Conservation (phyloP, 2,888 invertebrate genomes). For the Anorthoa munda region DNA sequence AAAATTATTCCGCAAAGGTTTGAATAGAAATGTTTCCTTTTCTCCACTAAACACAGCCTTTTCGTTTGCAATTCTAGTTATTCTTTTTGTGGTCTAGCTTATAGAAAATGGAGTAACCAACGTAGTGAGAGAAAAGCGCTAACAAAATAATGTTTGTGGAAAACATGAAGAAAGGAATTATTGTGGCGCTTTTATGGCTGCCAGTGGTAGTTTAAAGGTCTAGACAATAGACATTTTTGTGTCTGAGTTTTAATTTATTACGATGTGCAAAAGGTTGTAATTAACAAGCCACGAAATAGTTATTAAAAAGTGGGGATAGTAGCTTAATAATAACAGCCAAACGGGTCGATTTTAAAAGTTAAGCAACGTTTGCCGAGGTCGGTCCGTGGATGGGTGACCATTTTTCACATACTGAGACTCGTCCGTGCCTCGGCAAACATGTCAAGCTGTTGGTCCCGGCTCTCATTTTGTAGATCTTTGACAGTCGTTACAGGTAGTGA, state of each 20-base stretch:
- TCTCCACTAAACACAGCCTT: conserved; percentile 28
- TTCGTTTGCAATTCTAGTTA: conserved; percentile 25
- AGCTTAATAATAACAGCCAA: too few species aligned
- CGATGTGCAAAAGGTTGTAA: neutral
- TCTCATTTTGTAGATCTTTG: too few species aligned
- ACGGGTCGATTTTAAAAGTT: too few species aligned
- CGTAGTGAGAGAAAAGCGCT: neutral
- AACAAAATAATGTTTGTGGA: conserved; percentile 30
- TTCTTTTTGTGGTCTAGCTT: conserved; percentile 36
- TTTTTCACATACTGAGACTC: too few species aligned
- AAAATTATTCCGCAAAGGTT: conserved; percentile 46
- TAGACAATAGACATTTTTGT: neutral
- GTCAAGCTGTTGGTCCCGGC: too few species aligned
- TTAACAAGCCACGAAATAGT: neutral
- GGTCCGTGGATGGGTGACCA: too few species aligned
- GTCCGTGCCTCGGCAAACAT: too few species aligned
- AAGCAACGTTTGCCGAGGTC: too few species aligned
- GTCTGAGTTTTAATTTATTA: neutral
- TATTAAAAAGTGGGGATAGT: neutral
- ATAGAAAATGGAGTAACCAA: conserved; percentile 31
- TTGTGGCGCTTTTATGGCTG: conserved; percentile 3
- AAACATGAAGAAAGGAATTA: conserved; percentile 23
- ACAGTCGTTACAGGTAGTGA: too few species aligned
- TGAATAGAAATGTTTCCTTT: conserved; percentile 47
- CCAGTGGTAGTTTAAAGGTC: neutral